Conservation (phyloP, 2,888 invertebrate species). For the Oscheius sp. region DNA sequence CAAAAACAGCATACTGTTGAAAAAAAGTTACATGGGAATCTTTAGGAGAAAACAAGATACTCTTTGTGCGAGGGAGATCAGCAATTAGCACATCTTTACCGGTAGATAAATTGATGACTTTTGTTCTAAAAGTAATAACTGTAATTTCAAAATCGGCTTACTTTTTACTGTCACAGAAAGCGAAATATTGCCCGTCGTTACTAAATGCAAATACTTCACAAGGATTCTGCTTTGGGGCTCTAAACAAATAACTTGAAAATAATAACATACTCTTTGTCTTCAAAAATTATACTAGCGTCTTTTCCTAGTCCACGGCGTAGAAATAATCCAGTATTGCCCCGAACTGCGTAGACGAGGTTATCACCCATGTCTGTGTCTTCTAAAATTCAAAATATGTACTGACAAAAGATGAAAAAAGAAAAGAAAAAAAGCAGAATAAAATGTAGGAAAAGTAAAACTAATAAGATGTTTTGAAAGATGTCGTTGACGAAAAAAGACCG, state of each 20-base stretch:
- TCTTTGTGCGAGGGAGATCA: constrained; percentile 58
- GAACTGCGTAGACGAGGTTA: constrained; percentile 60
- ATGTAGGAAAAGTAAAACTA: neutral
- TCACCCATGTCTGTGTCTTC: constrained; percentile 48
- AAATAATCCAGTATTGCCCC: constrained; percentile 56
- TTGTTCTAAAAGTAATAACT: constrained; percentile 49
- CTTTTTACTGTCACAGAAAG: constrained; percentile 64
- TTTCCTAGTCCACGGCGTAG: constrained; percentile 54
- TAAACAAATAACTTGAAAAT: constrained; percentile 32
- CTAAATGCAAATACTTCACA: constrained; percentile 65
- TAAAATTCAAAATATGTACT: neutral
- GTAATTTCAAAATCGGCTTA: constrained; percentile 30
- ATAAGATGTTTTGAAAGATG: neutral
- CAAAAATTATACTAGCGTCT: constrained; percentile 43
- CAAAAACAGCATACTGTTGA: constrained; percentile 67
- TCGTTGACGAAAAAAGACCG: too few species aligned
- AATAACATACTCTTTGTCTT: constrained; percentile 43
- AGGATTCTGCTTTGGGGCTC: constrained; percentile 52
- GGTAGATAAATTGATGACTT: constrained; percentile 59
- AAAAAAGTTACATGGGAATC: constrained; percentile 61
- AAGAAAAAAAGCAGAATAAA: neutral
- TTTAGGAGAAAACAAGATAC: constrained; percentile 66
- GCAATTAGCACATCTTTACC: constrained; percentile 51
- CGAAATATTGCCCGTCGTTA: constrained; percentile 63
- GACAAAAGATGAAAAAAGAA: neutral